Conservation (phyloP, 2,113 vertebrate species). For the Sturnira hondurensis region DNA sequence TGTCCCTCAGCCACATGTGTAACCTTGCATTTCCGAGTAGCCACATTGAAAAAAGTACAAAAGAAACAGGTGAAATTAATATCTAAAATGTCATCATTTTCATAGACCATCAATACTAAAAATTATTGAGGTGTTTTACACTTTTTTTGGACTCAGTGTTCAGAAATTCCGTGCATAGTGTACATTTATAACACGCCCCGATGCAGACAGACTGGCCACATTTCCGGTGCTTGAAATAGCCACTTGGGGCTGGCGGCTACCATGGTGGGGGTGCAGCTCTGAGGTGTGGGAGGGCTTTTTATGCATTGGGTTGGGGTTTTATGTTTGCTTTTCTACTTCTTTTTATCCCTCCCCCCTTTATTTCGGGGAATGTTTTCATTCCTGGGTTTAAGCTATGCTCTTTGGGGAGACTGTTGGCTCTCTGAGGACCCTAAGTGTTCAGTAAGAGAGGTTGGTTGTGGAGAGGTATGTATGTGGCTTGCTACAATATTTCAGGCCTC, state of each 20-base stretch:
- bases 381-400: not conserved
- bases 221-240: not conserved
- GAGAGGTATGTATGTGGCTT: fast-evolving
- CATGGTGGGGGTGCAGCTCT: not conserved
- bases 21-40: not conserved
- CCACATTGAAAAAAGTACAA: not conserved
- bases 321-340: not conserved
- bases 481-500: not conserved
- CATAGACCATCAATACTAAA: not conserved
- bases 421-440: not conserved
- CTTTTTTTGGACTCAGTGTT: not conserved
- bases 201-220: not conserved
- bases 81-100: not conserved
- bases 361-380: not conserved
- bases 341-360: fast-evolving
- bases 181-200: not conserved
- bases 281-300: not conserved
- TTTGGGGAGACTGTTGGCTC: not conserved
- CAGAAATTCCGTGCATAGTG: not conserved
- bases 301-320: not conserved
- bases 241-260: not conserved
- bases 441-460: not conserved
- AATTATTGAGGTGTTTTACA: not conserved
- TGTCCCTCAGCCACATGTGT: fast-evolving
- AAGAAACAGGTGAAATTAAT: not conserved